Evolutionary conservation across 2,888 invertebrate genomes (phyloP), one percentile per base, ranked within the genome.

Genomic region (Zhuqinia jingwanae): DNA sequence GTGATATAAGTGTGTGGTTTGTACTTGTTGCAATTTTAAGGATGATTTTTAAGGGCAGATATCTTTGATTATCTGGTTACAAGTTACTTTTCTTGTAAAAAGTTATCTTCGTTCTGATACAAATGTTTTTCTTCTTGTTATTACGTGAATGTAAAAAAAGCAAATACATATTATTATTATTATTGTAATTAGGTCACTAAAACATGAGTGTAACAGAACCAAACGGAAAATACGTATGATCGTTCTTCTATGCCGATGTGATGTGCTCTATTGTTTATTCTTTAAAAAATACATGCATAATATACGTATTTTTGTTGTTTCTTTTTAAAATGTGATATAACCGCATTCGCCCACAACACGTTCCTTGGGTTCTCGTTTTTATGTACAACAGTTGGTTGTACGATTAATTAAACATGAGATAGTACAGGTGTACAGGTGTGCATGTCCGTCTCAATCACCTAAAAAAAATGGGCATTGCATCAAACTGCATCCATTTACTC

Each of bases 131-230:
- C 70, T 47, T 42, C 47, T 13, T 36, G 36, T 36, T 20, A n/a
- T n/a, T 47, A 25, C 70, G 3, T 47, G 70, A 70, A 42, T 1
- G n/a, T 45, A 25, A 30, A n/a, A 6, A 1, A 36, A 22, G 13
- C 45, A 13, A 63, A 36, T 30, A 63, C n/a, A 70, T 70, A 8
- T 36, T 6, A 36, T 6, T 6, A 36, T 36, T 3, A 3, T 6
- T 70, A 45, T 60, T 36, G 68, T 56, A 80, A 80, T 80, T 80
- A 42, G 80, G 80, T 80, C 80, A 80, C 5, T 36, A 8, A 6
- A 36, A 36, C 36, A 6, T 36, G 36, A 36, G 58, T 68, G 47
- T 53, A 80, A 80, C 68, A 68, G 68, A 80, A 80, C 68, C 80
- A 25, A 80, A 68, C 53, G 77, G 50, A 53, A 68, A 68, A 68